A percentile compares a stretch with the other conserved stretches of the same genome.
These are phyloP conservation scores for Tethya wilhelma DNA, from an alignment of 37 sponge, comb jelly and placozoan species.

Conservation along the genomic window DNA sequence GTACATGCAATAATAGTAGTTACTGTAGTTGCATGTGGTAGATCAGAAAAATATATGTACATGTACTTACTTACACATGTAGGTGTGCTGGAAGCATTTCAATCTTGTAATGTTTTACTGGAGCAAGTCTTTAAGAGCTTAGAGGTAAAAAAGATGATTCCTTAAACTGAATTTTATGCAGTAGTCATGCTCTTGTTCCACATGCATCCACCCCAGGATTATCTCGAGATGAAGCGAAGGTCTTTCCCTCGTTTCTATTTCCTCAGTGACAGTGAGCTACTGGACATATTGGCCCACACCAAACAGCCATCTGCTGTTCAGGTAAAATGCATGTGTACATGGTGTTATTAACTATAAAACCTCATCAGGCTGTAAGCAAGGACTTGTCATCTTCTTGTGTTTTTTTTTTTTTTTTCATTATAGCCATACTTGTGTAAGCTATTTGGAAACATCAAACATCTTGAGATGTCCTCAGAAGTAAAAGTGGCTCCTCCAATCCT, in stretches of 20 bases:
- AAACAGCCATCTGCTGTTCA: slow-evolving; percentile 59
- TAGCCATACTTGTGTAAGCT: slow-evolving; percentile 63
- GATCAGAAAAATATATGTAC: neutral
- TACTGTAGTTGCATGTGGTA: neutral
- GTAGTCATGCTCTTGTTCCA: neutral
- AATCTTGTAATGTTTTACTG: slow-evolving; percentile 60
- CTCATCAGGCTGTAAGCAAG: neutral
- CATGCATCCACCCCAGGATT: too few species aligned
- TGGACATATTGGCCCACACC: slow-evolving; percentile 71
- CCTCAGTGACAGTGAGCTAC: slow-evolving; percentile 74
- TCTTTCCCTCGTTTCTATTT: slow-evolving; percentile 80
- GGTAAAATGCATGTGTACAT: slow-evolving; percentile 26
- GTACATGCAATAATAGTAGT: neutral
- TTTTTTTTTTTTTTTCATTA: neutral
- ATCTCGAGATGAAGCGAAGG: slow-evolving; percentile 73
- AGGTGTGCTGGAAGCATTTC: slow-evolving; percentile 77
- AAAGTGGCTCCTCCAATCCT: slow-evolving; percentile 34
- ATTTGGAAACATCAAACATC: slow-evolving; percentile 69
- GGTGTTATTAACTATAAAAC: neutral
- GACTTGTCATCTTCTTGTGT: neutral
- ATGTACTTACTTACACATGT: neutral
- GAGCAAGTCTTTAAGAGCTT: slow-evolving; percentile 79
- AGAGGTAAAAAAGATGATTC: slow-evolving; percentile 27
- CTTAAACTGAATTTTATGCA: neutral
- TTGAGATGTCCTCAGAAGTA: slow-evolving; percentile 40